A percentile compares a stretch with the other conserved stretches of the same genome.
Evolutionary conservation across 2,797 vertebrate species (phyloP).

Genomic region (Avahi laniger): DNA sequence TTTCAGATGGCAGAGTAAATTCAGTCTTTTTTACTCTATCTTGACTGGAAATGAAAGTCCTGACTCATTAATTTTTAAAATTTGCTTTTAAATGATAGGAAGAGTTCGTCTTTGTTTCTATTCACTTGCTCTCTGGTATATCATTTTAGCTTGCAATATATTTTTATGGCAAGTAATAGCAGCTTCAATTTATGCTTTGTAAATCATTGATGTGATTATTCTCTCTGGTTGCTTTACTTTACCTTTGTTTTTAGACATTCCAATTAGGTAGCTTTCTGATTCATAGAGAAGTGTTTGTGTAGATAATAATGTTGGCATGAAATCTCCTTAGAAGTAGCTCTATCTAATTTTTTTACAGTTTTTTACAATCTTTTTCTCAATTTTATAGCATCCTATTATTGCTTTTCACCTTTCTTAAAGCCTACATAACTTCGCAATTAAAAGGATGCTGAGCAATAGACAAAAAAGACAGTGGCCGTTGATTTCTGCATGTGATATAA

Average conservation of each 20-base stretch:
- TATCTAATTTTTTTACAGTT: background rate
- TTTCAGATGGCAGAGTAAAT: background rate
- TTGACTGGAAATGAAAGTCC: background rate
- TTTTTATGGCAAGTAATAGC: slow-evolving; percentile 33
- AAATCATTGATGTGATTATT: slow-evolving; percentile 48
- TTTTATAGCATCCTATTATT: slow-evolving; percentile 22
- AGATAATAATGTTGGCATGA: slow-evolving; percentile 11
- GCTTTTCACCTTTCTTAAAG: slow-evolving; percentile 20
- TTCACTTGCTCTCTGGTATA: background rate
- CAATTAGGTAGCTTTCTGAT: slow-evolving; percentile 24
- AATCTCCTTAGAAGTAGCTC: background rate
- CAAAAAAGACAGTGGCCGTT: background rate
- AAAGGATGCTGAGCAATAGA: background rate
- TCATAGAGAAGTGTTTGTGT: slow-evolving; percentile 25
- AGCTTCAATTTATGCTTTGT: slow-evolving; percentile 32
- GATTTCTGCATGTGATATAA: background rate
- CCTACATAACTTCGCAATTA: background rate
- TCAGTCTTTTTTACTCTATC: background rate
- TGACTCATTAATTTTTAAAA: slow-evolving; percentile 35
- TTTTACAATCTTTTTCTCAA: background rate
- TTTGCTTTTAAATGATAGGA: slow-evolving; percentile 29
- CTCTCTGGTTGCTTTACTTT: background rate
- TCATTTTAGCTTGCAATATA: slow-evolving; percentile 13
- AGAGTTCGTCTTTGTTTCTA: slow-evolving; percentile 17
- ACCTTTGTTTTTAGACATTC: slow-evolving; percentile 13